These are phyloP conservation scores for Hybos culiciformis DNA, from an alignment of 2,888 invertebrate genomes.

Conservation along the genomic window DNA sequence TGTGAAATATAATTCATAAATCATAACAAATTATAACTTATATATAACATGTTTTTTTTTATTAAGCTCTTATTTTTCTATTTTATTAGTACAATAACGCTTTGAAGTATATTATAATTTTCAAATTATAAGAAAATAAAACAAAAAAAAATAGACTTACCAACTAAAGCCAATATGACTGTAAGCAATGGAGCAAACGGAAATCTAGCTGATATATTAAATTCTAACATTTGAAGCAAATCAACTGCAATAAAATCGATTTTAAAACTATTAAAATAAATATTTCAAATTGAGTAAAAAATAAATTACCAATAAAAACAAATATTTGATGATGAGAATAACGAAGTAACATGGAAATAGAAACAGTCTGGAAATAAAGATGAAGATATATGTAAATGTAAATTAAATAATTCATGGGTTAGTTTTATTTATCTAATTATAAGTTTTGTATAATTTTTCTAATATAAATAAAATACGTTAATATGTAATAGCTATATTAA, in stretches of 20 bases:
- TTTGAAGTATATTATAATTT: no score
- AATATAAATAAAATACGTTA: neutral
- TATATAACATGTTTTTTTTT: no score
- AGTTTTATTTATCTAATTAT: no score
- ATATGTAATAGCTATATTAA: neutral
- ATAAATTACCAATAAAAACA: conserved; percentile 92
- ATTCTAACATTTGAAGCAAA: conserved; percentile 93
- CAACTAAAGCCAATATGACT: conserved; percentile 93
- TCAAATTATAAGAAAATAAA: neutral
- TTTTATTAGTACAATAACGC: no score
- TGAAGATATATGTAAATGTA: no score
- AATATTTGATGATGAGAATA: conserved; percentile 99
- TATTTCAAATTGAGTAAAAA: conserved; percentile 1
- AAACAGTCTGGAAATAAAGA: conserved; percentile 75
- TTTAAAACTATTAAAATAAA: conserved; percentile 1
- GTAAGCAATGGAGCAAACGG: conserved; percentile 94
- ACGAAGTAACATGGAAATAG: conserved; percentile 91
- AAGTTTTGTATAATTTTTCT: no score
- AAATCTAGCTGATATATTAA: conserved; percentile 85
- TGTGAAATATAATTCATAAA: no score
- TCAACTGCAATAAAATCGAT: conserved; percentile 56
- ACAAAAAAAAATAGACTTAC: conserved; percentile 51
- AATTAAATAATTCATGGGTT: no score
- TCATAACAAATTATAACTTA: no score
- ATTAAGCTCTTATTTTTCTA: no score